Evolutionary conservation across 2,113 vertebrate species (phyloP).

Genomic region (Pholis gunnellus): DNA sequence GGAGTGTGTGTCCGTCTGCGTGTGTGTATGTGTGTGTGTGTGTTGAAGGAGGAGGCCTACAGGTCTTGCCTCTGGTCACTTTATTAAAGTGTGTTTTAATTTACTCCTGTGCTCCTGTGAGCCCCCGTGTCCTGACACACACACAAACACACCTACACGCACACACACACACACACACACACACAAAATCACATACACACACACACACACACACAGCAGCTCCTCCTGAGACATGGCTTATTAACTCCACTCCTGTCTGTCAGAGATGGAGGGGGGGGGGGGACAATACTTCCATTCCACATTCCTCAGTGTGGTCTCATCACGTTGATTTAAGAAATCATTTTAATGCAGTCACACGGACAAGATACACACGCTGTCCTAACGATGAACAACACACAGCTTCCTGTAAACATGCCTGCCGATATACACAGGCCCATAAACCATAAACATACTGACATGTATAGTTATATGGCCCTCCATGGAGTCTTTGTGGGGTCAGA

Average conservation of each 20-base stretch:
- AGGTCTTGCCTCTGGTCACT: slow-evolving; percentile 81
- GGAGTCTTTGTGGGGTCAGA: slow-evolving; percentile 44
- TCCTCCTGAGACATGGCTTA: slow-evolving; percentile 86
- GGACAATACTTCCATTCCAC: slow-evolving; percentile 55
- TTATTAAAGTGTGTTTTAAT: slow-evolving; percentile 93
- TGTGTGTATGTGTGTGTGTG: slow-evolving; percentile 66
- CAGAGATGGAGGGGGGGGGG: slow-evolving; percentile 70
- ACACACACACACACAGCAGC: slow-evolving; percentile 48
- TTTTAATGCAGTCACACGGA: slow-evolving; percentile 39
- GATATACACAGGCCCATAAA: background rate
- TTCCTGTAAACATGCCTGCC: background rate
- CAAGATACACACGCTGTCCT: slow-evolving; percentile 8
- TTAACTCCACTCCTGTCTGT: slow-evolving; percentile 88
- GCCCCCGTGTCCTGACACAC: slow-evolving; percentile 63
- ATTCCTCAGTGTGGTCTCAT: slow-evolving; percentile 76
- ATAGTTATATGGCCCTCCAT: slow-evolving; percentile 22
- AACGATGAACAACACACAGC: slow-evolving; percentile 10
- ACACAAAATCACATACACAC: slow-evolving; percentile 41
- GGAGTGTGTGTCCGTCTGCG: slow-evolving; percentile 71
- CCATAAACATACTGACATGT: slow-evolving; percentile 28
- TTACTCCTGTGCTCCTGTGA: slow-evolving; percentile 83
- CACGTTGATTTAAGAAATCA: slow-evolving; percentile 53
- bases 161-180: slow-evolving; percentile 49
- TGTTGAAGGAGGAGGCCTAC: slow-evolving; percentile 71
- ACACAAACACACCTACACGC: slow-evolving; percentile 40